A percentile compares a stretch with the other conserved stretches of the same genome.
Conservation (phyloP, 2,888 invertebrate genomes). For the Conops quadrifasciatus region DNA sequence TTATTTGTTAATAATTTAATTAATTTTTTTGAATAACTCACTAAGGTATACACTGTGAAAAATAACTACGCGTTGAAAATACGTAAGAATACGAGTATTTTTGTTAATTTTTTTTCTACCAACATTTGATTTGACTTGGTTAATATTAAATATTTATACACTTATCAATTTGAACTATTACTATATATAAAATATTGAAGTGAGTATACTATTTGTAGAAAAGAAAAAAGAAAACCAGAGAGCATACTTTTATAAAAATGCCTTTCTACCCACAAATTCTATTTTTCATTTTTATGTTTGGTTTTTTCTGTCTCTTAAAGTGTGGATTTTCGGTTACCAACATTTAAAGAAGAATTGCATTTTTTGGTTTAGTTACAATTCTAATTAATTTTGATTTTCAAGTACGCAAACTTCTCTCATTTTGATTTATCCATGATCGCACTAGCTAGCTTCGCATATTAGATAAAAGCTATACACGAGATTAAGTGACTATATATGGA, state of each 20-base stretch:
- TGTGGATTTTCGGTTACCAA: too few relatives aligned
- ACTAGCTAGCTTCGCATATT: too few relatives aligned
- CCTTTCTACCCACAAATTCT: not conserved
- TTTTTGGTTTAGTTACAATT: too few relatives aligned
- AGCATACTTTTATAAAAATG: slow-evolving; percentile 19
- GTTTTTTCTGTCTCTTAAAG: too few relatives aligned
- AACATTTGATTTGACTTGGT: not conserved
- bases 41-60: slow-evolving; percentile 23
- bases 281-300: too few relatives aligned
- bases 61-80: not conserved
- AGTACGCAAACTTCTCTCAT: too few relatives aligned
- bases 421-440: too few relatives aligned
- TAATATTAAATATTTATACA: slow-evolving; percentile 31
- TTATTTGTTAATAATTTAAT: slow-evolving; percentile 2
- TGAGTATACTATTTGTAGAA: not conserved
- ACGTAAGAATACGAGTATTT: too few relatives aligned
- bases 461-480: too few relatives aligned
- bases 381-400: too few relatives aligned
- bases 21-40: not conserved
- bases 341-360: too few relatives aligned
- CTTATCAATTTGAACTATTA: slow-evolving; percentile 10
- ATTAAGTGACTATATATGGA: too few relatives aligned
- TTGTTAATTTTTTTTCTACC: not conserved
- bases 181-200: not conserved
- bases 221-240: slow-evolving; percentile 18